A percentile compares a stretch with the other conserved stretches of the same genome.
Conservation (phyloP, 2,888 invertebrate genomes). For the Teinopalpus imperialis region DNA sequence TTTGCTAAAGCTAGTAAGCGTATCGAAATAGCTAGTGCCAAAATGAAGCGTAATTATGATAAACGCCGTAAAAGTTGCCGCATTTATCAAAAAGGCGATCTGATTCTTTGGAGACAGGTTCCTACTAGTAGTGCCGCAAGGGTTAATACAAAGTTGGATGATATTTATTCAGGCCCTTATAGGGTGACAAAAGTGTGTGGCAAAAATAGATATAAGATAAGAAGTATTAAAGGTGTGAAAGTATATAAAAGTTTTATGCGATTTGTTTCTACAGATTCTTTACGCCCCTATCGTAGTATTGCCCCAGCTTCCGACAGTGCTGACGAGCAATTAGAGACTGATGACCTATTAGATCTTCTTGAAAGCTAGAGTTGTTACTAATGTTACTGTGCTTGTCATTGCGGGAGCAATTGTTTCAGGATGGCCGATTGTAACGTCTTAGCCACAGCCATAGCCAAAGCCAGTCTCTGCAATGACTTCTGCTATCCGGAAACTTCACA, state of each 20-base stretch:
- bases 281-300: no score
- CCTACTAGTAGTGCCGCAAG: slow-evolving; percentile 27
- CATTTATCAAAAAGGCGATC: slow-evolving; percentile 31
- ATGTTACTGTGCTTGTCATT: slow-evolving; percentile 21
- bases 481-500: no score
- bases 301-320: no score
- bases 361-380: slow-evolving; percentile 31
- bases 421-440: slow-evolving; percentile 29
- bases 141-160: slow-evolving; percentile 33
- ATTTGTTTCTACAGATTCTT: no score
- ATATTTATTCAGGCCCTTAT: slow-evolving; percentile 36
- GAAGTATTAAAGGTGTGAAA: slow-evolving; percentile 30
- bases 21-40: no score
- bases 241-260: no score
- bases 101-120: slow-evolving; percentile 31
- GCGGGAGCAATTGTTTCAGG: slow-evolving; percentile 34
- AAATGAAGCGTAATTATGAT: slow-evolving; percentile 32
- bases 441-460: no score
- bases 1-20: no score
- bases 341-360: slow-evolving; percentile 30
- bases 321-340: slow-evolving; percentile 35
- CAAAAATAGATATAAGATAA: slow-evolving; percentile 36
- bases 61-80: slow-evolving; percentile 25
- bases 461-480: no score
- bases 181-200: slow-evolving; percentile 31